Evolutionary conservation across 2,797 vertebrate species (phyloP).

Genomic region (Channa striata): DNA sequence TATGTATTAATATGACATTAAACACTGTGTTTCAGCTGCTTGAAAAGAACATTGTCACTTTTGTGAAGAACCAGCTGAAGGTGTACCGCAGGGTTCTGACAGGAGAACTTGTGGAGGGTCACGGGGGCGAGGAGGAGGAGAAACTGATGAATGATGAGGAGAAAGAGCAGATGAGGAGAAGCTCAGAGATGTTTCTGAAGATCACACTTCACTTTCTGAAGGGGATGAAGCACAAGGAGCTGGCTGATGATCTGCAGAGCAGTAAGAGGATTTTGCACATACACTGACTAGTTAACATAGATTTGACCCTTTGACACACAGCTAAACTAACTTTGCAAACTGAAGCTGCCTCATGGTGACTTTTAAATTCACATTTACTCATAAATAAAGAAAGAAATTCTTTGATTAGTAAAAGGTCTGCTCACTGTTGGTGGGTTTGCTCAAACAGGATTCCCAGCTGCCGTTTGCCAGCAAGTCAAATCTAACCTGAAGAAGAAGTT

Average conservation of each 20-base stretch:
- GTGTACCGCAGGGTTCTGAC: background rate
- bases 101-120: background rate
- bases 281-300: constrained; percentile 27
- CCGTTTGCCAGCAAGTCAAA: background rate
- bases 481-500: too few species aligned
- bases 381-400: too few species aligned
- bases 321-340: too few species aligned
- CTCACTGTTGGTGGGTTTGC: too few species aligned
- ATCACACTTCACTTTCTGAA: constrained; percentile 38
- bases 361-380: too few species aligned
- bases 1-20: too few species aligned
- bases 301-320: too few species aligned
- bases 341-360: too few species aligned
- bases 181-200: constrained; percentile 30
- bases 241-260: too few species aligned
- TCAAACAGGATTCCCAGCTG: too few species aligned
- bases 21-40: background rate
- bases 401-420: too few species aligned
- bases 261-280: constrained; percentile 25
- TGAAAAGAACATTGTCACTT: background rate
- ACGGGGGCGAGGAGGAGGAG: background rate
- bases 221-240: background rate
- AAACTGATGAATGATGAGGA: background rate
- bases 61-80: constrained; percentile 27
- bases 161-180: constrained; percentile 6